Conservation (phyloP, 2,888 invertebrate genomes). For the Dynastes hyllus region DNA sequence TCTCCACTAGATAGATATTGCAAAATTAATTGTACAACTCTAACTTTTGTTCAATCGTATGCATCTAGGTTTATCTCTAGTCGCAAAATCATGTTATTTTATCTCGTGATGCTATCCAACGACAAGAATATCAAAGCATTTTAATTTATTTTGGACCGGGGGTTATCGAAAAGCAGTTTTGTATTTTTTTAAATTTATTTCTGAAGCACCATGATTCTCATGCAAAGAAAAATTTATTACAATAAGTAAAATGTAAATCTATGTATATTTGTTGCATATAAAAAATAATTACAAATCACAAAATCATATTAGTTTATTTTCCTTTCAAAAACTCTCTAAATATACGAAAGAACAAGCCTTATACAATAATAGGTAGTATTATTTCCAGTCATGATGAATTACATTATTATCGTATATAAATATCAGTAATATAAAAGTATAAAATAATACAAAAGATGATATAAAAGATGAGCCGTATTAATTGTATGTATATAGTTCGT, state of each 20-base stretch:
- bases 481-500: conserved; percentile 41
- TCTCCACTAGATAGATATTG: too few relatives aligned
- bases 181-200: conserved; percentile 54
- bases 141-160: not conserved
- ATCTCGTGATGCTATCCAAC: too few relatives aligned
- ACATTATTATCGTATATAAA: conserved; percentile 53
- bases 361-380: conserved; percentile 35
- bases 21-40: too few relatives aligned
- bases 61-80: too few relatives aligned
- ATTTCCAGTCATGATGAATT: conserved; percentile 43
- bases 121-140: too few relatives aligned
- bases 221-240: conserved; percentile 62
- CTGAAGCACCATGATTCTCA: conserved; percentile 67
- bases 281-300: conserved; percentile 67
- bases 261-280: conserved; percentile 54
- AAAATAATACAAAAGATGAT: conserved; percentile 68
- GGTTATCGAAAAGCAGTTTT: conserved; percentile 23
- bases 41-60: too few relatives aligned
- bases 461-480: conserved; percentile 54
- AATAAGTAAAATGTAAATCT: conserved; percentile 48
- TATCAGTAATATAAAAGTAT: conserved; percentile 69
- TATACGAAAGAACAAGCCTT: conserved; percentile 58
- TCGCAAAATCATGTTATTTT: too few relatives aligned
- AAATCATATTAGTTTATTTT: conserved; percentile 62
- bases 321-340: conserved; percentile 53